Evolutionary conservation across 2,888 invertebrate genomes (phyloP).

Genomic region (Lithophane leautieri): DNA sequence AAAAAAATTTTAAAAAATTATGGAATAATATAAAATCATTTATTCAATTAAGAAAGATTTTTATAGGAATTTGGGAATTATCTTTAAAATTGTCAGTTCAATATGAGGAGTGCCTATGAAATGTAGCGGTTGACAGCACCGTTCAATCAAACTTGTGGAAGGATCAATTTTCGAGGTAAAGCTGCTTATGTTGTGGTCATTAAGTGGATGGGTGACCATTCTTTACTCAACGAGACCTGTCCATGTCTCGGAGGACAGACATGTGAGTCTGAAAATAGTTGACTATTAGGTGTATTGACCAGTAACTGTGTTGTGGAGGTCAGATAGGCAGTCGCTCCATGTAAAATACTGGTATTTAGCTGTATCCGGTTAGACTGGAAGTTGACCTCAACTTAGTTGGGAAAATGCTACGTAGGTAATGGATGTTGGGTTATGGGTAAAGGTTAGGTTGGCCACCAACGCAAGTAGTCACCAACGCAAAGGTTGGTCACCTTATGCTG

Average conservation of each 20-base stretch:
- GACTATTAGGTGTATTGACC: neutral
- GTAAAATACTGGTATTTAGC: neutral
- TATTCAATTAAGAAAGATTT: neutral
- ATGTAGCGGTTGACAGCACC: neutral
- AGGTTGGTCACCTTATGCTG: too few species aligned
- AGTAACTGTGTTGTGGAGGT: neutral
- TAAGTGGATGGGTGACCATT: slow-evolving; percentile 4
- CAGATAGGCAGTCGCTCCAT: neutral
- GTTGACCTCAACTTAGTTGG: neutral
- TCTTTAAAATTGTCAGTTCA: neutral
- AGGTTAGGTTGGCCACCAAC: too few species aligned
- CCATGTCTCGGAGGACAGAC: neutral
- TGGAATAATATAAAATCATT: neutral
- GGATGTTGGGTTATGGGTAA: too few species aligned
- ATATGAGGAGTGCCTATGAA: neutral
- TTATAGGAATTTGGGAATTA: neutral
- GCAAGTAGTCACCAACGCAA: too few species aligned
- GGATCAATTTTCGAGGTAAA: neutral
- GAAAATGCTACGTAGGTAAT: too few species aligned
- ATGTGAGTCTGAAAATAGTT: too few species aligned
- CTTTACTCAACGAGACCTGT: too few species aligned
- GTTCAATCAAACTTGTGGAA: neutral
- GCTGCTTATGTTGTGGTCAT: neutral
- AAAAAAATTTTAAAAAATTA: too few species aligned
- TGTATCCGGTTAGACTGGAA: neutral